phyloP scores from a whole-genome alignment of 2,888 invertebrate genomes.

The Sinotaia quadrata region DNA sequence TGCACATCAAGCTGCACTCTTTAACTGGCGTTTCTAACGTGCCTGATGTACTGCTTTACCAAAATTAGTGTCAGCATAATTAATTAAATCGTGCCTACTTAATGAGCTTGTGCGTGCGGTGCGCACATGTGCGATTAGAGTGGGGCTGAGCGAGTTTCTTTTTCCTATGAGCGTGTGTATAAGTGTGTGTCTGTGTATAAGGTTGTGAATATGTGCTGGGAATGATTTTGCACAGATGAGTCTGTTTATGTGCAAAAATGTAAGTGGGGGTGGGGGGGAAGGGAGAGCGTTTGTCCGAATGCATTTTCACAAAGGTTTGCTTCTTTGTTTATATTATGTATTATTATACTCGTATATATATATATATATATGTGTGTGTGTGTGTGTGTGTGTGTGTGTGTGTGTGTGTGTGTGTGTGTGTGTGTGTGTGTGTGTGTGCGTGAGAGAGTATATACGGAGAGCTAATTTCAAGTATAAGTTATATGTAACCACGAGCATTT shows the following conservation, averaged over 20 bases:
- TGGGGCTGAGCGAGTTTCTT: not conserved
- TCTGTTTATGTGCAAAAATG: not conserved
- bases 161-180: not conserved
- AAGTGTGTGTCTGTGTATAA: not conserved
- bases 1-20: too few species aligned
- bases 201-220: not conserved
- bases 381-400: not conserved
- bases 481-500: not conserved
- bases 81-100: too few species aligned
- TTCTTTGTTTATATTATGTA: not conserved
- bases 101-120: not conserved
- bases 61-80: too few species aligned
- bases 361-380: not conserved
- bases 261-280: not conserved
- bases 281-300: not conserved
- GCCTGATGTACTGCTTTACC: too few species aligned
- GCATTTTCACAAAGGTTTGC: not conserved
- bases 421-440: not conserved
- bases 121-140: not conserved
- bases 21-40: too few species aligned
- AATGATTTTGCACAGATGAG: too few species aligned
- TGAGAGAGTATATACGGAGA: not conserved
- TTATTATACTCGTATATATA: not conserved
- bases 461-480: too few species aligned
- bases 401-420: conserved; percentile 4